Evolutionary conservation across 2,797 vertebrate species (phyloP), one percentile per base, ranked within the genome.

Genomic region (Margarornis squamiger): DNA sequence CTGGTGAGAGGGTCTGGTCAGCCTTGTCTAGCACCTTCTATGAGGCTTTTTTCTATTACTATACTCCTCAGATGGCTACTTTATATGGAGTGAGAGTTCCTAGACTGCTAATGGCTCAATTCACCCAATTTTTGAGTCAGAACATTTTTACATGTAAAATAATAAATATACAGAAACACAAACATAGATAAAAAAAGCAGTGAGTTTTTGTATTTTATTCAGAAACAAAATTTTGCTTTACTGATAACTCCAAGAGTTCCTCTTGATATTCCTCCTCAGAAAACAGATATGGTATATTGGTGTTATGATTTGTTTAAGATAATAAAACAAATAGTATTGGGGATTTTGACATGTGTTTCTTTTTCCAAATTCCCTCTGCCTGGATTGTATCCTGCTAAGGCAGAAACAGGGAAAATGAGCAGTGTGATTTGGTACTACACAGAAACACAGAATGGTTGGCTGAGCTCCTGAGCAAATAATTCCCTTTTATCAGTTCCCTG

Each of bases 171-270:
- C 6, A n/a, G 19, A 85, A 46, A 38, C 21, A 15, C 2, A 55
- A 30, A 58, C 20, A 14, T 16, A 29, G 24, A 12, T 52, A 16
- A 4, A 14, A 55, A 5, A 39, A n/a, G 0, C 0, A 29, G 6
- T 7, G 12, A 62, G 2, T 2, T 63, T 89, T 75, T 34, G 1
- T 55, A 46, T 63, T 92, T 86, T 86, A 48, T 65, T 74, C 36
- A 15, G 73, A 83, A 88, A 43, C 13, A 52, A 61, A 80, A 34
- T 4, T 1, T 61, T 63, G 4, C 14, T 43, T 38, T 86, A 71
- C 38, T 49, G 30, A 54, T 24, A 84, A 39, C 4, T 49, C 5
- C 32, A 32, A 34, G 20, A 68, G 10, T 34, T 65, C 15, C 18
- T 41, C n/a, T 30, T 68, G 8, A 34, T 58, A 72, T 34, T 61